Base-by-base conservation (phyloP, 2,888 invertebrate genomes). In the Brassicogethes aeneus region DNA sequence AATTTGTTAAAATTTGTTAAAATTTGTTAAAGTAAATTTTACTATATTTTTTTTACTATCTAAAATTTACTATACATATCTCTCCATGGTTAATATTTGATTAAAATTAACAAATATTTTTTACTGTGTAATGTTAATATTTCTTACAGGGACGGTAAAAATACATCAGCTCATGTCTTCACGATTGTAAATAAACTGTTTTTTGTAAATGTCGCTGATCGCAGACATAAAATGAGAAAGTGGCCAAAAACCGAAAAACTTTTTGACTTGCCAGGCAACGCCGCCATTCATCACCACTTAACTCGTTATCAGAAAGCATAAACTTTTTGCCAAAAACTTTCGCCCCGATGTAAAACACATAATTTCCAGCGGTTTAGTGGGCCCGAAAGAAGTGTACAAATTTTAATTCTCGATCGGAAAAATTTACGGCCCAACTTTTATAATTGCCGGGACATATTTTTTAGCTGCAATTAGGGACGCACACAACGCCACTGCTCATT, bases 161-260 rank as follows among this genome's bases (percentile, higher is more conserved):
- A n/a, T n/a, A n/a, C n/a, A n/a, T n/a, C n/a, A n/a, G n/a, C n/a
- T n/a, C n/a, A n/a, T n/a, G n/a, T n/a, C n/a, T n/a, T n/a, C n/a
- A n/a, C n/a, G n/a, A n/a, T n/a, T n/a, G n/a, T n/a, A n/a, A n/a
- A n/a, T n/a, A n/a, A n/a, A n/a, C n/a, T n/a, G n/a, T n/a, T n/a
- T n/a, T n/a, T n/a, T n/a, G n/a, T n/a, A n/a, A n/a, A n/a, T n/a
- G n/a, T n/a, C n/a, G n/a, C n/a, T n/a, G n/a, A n/a, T n/a, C n/a
- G n/a, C n/a, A n/a, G n/a, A n/a, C n/a, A n/a, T n/a, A 53, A 47
- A 56, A 56, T 54, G 56, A 54, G 56, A 56, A 57, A 58, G 56
- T 56, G 59, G 56, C 55, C n/a, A 58, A 57, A 57, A 57, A 57
- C 59, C 52, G 50, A 56, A 54, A 57, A 63, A 61, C 53, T 62